These are phyloP conservation scores for Tapera naevia DNA, from an alignment of 2,797 vertebrate species.

Conservation along the genomic window DNA sequence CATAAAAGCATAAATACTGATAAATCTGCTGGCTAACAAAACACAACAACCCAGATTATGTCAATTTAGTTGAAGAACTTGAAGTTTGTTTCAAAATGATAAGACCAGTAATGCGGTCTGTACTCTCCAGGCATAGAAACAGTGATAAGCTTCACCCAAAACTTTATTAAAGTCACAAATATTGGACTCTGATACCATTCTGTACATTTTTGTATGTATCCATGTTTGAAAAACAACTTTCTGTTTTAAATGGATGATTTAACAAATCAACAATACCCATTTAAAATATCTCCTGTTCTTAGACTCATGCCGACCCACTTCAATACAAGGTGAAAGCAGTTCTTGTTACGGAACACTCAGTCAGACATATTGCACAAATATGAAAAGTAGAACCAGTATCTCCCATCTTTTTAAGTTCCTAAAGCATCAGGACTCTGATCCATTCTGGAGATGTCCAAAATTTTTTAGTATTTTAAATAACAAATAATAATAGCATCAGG, in stretches of 20 bases:
- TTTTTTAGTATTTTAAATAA: neutral
- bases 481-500: neutral
- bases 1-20: neutral
- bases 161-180: neutral
- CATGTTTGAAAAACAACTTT: neutral
- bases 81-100: neutral
- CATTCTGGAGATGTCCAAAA: neutral
- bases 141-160: neutral
- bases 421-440: neutral
- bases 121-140: neutral
- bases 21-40: neutral
- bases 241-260: neutral
- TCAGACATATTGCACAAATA: neutral
- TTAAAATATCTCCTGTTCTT: neutral
- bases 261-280: neutral
- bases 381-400: neutral
- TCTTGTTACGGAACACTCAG: neutral
- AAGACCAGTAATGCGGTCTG: neutral
- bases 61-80: rapidly evolving
- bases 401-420: neutral
- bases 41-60: neutral
- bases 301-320: neutral
- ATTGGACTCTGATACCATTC: neutral
- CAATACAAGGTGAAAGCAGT: neutral
- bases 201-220: neutral